phyloP scores from a whole-genome alignment of 2,797 vertebrate species.

The Galago senegalensis region DNA sequence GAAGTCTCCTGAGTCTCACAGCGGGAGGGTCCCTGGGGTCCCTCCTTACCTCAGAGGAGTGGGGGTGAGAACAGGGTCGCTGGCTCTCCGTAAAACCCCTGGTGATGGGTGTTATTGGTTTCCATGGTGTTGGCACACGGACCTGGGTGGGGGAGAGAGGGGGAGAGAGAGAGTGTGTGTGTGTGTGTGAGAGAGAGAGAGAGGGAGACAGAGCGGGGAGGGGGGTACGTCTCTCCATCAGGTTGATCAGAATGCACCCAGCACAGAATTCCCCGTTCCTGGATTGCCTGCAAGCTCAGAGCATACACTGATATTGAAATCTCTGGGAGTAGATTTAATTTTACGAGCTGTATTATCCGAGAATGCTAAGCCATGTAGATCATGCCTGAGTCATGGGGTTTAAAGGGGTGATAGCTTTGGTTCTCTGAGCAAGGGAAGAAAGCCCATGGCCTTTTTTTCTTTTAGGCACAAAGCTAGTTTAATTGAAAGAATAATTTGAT shows the following conservation, averaged over 20 bases:
- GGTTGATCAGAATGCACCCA: neutral
- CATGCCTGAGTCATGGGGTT: slow-evolving; percentile 74
- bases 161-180: neutral
- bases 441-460: slow-evolving; percentile 81
- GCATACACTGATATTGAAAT: slow-evolving; percentile 35
- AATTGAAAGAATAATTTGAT: slow-evolving; percentile 91
- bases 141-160: neutral
- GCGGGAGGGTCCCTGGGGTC: neutral
- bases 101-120: too few species aligned
- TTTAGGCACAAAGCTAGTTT: slow-evolving; percentile 85
- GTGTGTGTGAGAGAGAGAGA: neutral
- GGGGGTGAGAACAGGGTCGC: neutral
- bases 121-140: neutral
- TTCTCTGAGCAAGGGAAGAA: slow-evolving; percentile 63
- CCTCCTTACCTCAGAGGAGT: neutral
- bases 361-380: slow-evolving; percentile 76
- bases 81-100: neutral
- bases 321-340: slow-evolving; percentile 73
- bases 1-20: neutral
- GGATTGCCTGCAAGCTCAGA: neutral
- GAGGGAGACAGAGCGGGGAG: too few species aligned
- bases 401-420: slow-evolving; percentile 74
- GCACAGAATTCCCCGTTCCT: neutral
- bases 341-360: slow-evolving; percentile 74
- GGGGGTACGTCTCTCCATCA: too few species aligned